Evolutionary conservation across 2,797 vertebrate species (phyloP).

Genomic region (Lophotriccus pileatus): DNA sequence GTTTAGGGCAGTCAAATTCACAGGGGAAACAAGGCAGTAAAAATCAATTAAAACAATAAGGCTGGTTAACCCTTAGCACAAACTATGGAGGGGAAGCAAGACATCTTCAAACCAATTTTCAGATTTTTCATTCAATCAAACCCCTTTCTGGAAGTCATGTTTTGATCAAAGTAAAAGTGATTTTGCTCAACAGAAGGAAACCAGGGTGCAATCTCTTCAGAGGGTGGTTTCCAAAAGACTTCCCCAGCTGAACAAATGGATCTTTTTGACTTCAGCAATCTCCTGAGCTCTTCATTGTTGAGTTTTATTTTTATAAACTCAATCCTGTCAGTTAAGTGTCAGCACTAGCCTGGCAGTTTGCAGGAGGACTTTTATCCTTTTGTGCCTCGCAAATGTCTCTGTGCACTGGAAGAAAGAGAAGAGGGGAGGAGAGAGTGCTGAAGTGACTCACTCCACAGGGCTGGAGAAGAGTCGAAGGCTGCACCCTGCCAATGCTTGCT

Average conservation of each 20-base stretch:
- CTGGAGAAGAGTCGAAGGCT: background rate
- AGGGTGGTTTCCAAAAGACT: background rate
- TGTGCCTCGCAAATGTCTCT: background rate
- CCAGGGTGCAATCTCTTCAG: background rate
- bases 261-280: background rate
- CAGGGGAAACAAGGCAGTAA: background rate
- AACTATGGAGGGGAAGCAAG: background rate
- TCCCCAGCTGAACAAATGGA: background rate
- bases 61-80: background rate
- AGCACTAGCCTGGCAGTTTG: background rate
- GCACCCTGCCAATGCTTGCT: background rate
- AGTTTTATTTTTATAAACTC: constrained; percentile 13
- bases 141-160: background rate
- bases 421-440: background rate
- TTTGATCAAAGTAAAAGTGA: background rate
- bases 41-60: background rate
- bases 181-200: background rate
- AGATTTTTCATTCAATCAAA: background rate
- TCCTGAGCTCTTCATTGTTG: background rate
- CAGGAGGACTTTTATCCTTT: background rate
- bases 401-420: background rate
- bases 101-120: background rate
- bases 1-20: background rate
- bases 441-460: background rate
- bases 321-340: constrained; percentile 3